Conservation (phyloP, 2,888 invertebrate species). For the Nemotelus nigrinus region DNA sequence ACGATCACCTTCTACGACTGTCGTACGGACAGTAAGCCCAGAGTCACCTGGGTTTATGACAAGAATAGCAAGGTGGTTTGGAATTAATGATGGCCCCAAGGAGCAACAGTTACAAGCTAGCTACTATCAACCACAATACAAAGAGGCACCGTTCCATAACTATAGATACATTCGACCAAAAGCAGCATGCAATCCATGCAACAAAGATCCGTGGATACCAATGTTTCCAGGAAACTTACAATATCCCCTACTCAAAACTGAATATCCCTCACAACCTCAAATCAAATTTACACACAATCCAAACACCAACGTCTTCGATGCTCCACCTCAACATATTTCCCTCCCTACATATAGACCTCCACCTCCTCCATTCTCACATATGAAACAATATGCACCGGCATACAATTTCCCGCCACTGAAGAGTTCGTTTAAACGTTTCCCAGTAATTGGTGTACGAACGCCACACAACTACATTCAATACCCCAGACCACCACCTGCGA, state of each 20-base stretch:
- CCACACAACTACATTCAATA: slow-evolving; percentile 54
- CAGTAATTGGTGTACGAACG: neutral
- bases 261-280: slow-evolving; percentile 41
- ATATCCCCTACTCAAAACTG: slow-evolving; percentile 52
- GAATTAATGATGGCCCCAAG: slow-evolving; percentile 56
- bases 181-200: slow-evolving; percentile 79
- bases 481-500: slow-evolving; percentile 54
- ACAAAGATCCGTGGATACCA: slow-evolving; percentile 84
- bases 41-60: slow-evolving; percentile 61
- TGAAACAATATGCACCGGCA: slow-evolving; percentile 56
- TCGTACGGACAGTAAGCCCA: slow-evolving; percentile 46
- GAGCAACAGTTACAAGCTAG: slow-evolving; percentile 56
- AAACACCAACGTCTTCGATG: slow-evolving; percentile 18
- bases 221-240: slow-evolving; percentile 64
- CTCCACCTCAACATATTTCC: slow-evolving; percentile 20
- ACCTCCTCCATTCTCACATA: slow-evolving; percentile 56
- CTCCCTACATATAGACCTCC: slow-evolving; percentile 57
- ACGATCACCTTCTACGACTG: slow-evolving; percentile 47
- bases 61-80: slow-evolving; percentile 64
- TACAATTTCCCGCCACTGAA: slow-evolving; percentile 44
- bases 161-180: slow-evolving; percentile 60
- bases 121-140: slow-evolving; percentile 51
- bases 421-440: neutral
- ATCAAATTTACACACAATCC: slow-evolving; percentile 43
- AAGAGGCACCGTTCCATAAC: slow-evolving; percentile 49